Evolutionary conservation across 2,797 vertebrate species (phyloP).

Genomic region (Bradypus variegatus): DNA sequence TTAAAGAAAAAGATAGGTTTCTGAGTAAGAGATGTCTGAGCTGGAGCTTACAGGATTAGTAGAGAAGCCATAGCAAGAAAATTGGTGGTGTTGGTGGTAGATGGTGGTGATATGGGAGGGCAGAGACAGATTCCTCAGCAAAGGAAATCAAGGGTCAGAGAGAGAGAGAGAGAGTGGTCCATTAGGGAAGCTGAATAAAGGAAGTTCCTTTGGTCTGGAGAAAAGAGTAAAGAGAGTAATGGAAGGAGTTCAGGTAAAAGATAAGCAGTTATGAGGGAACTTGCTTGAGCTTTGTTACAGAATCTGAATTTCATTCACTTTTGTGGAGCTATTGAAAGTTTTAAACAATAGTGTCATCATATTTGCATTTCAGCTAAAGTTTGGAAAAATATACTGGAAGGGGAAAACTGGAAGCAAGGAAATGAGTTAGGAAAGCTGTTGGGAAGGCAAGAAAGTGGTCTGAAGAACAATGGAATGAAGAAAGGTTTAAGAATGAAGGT

Average conservation of each 20-base stretch:
- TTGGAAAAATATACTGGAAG: conserved; percentile 17
- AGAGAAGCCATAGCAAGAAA: conserved; percentile 9
- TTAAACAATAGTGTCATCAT: conserved; percentile 8
- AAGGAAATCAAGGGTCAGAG: not conserved
- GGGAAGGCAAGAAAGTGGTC: not conserved
- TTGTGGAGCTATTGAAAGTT: not conserved
- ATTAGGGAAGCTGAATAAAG: conserved; percentile 1
- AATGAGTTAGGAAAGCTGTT: not conserved
- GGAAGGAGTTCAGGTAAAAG: conserved; percentile 17
- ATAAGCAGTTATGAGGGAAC: not conserved
- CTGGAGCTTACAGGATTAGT: not conserved
- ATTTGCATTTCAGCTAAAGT: conserved; percentile 31
- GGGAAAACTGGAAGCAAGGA: not conserved
- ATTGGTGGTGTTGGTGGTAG: fast-evolving
- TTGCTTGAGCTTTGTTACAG: not conserved
- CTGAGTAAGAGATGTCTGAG: not conserved
- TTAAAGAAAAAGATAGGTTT: not conserved
- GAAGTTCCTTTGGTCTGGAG: not conserved
- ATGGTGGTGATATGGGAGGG: not conserved
- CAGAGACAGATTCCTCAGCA: not conserved
- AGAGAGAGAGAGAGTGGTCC: not conserved
- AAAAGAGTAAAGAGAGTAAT: not conserved
- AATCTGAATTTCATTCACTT: conserved; percentile 31
- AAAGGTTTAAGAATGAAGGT: not conserved
- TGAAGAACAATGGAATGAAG: not conserved